Evolutionary conservation across 53 echinoderm and acorn worm genomes (phyloP), one percentile per base, ranked within the genome.

Genomic region (Stichopus horrens): DNA sequence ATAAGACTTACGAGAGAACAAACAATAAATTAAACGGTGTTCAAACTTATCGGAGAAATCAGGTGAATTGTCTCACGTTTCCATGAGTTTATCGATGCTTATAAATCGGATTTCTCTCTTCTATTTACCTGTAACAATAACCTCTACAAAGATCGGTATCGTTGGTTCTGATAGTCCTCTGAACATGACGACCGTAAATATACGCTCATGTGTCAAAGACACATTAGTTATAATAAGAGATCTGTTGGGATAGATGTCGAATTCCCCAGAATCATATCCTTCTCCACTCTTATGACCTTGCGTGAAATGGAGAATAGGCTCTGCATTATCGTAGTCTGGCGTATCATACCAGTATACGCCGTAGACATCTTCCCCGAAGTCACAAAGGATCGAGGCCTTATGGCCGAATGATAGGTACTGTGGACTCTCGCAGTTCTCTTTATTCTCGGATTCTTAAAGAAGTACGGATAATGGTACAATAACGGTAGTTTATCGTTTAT

Each of bases 311-410:
- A 76, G 54, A 13, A 76, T 53, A 8, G 77, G 77, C 9, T 76
- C 77, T 54, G 52, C 51, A 76, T 76, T 54, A 23, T 37, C 0
- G 52, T 76, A 76, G 77, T 76, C 14, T 53, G 77, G 14, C 16
- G 77, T 13, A 16, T 76, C 37, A 54, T 76, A 76, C 77, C 77
- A 76, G 51, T 76, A 76, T 8, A 76, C 77, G 9, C 77, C 77
- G 51, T 76, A 76, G 21, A 76, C 23, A 7, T 51, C 11, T 7
- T 76, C 77, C 7, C 77, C 77, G 77, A 76, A 76, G 8, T 76
- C 77, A 76, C 77, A 76, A 53, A 7, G 16, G 9, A 76, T 51
- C 23, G 9, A 5, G 9, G 8, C 77, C 4, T 51, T 8, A 6
- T 76, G 77, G 9, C 77, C 52, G 7, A 76, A 51, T 7, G 52